Evolutionary conservation across 2,113 vertebrate genomes (phyloP), one percentile per base, ranked within the genome.

Genomic region (Lasiurus borealis): DNA sequence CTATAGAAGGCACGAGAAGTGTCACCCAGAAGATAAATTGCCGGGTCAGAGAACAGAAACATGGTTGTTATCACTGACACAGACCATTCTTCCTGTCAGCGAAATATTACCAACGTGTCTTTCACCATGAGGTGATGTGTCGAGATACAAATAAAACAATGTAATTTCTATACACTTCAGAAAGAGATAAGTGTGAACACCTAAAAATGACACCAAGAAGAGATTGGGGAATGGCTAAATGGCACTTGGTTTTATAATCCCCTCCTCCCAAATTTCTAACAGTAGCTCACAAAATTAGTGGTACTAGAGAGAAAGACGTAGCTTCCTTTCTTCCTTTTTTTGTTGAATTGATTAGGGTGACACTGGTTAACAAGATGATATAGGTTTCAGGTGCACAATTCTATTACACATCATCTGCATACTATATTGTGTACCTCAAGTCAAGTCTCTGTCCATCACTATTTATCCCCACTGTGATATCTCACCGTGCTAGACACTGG

Each of bases 161-260:
- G 85, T 92, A 96, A 97, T 97, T 96, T 96, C 90, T 89, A 93
- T 57, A 73, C 94, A 97, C 96, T 97, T 97, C 68, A 96, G 64
- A 83, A 80, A 86, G 69, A 92, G 95, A 97, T 91, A 97, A 93
- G 85, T 12, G 23, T 15, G 19, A 50, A 96, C 92, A 92, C 85
- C 88, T 92, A 93, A 88, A 92, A 66, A 83, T 46, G 34, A 64
- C 21, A 68, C 31, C 31, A 83, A 2, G 40, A 36, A 50, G 34
- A 83, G 27, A 72, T 62, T 62, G 3, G 5, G 48, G 23, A 87
- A 57, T 4, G 87, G 3, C n/a, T 34, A 76, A 40, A 90, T 54
- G n/a, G 59, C 29, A 66, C 46, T 46, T 46, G 46, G 46, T 46
- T 46, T 46, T 6, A 46, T 46, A 46, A 46, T 46, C 46, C 46